A percentile compares a stretch with the other conserved stretches of the same genome.
Evolutionary conservation across 2,797 vertebrate genomes (phyloP).

Genomic region (Sebastes alutus): DNA sequence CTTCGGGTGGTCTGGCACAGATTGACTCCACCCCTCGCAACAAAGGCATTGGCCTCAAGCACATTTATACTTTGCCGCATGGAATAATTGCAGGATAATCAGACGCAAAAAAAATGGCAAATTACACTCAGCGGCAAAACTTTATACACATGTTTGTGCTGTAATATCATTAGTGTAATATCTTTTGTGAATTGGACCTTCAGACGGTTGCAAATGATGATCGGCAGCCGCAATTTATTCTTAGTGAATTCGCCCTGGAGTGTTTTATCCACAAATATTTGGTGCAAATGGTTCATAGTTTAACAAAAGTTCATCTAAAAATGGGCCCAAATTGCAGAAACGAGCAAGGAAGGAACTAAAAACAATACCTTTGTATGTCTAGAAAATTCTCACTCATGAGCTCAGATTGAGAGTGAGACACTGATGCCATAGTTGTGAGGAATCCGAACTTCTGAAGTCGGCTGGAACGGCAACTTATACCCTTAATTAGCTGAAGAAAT

Average conservation of each 20-base stretch:
- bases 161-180: not conserved
- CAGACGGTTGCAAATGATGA: not conserved
- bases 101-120: too few relatives aligned
- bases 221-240: not conserved
- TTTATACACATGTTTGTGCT: not conserved
- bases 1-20: too few relatives aligned
- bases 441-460: constrained; percentile 30
- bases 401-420: not conserved
- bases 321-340: not conserved
- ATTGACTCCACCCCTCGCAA: too few relatives aligned
- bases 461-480: constrained; percentile 24
- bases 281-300: not conserved
- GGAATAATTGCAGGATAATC: too few relatives aligned
- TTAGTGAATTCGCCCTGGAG: not conserved
- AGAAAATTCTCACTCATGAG: not conserved
- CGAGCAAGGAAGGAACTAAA: not conserved
- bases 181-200: not conserved
- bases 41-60: too few relatives aligned
- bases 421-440: constrained; percentile 11
- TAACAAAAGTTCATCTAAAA: constrained; percentile 5
- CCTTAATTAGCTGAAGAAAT: constrained; percentile 63
- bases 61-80: too few relatives aligned
- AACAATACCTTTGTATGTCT: not conserved
- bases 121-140: not conserved
- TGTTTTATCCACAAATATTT: not conserved